Evolutionary conservation across 2,113 vertebrate species (phyloP).

Genomic region (Heterocephalus glaber): DNA sequence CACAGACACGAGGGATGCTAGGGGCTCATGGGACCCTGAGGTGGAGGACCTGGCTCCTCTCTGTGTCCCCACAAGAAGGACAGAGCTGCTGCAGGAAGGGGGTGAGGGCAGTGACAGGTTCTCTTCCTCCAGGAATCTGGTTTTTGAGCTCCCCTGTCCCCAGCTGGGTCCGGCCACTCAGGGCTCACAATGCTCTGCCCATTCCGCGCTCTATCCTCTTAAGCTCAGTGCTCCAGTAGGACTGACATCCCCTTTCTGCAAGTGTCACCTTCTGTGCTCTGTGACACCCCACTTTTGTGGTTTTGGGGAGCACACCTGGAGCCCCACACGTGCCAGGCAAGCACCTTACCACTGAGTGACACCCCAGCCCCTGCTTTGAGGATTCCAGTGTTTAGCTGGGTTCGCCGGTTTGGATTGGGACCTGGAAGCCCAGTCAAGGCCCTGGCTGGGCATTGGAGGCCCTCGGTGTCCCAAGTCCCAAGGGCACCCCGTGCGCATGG

Average conservation of each 20-base stretch:
- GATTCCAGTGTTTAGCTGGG: not conserved
- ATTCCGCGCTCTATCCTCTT: not conserved
- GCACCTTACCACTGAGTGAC: no score
- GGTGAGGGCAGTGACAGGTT: accelerated
- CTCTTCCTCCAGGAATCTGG: not conserved
- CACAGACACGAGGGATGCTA: not conserved
- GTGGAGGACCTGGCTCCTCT: not conserved
- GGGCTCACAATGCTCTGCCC: not conserved
- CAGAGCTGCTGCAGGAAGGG: not conserved
- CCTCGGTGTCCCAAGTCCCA: not conserved
- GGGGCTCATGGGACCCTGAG: not conserved
- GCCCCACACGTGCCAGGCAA: not conserved
- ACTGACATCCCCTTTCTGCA: not conserved
- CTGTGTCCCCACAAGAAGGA: not conserved
- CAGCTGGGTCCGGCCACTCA: not conserved
- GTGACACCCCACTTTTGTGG: not conserved
- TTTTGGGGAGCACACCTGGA: not conserved
- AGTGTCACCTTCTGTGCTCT: no score
- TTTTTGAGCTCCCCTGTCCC: not conserved
- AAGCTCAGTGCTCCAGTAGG: not conserved
- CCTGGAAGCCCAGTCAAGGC: not conserved
- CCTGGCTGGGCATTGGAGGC: not conserved
- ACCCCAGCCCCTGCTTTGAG: not conserved
- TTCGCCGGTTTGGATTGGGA: no score
- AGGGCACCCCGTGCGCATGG: not conserved